These are phyloP conservation scores for Intellagama lesueurii DNA, from an alignment of 2,797 vertebrate species.

Conservation along the genomic window DNA sequence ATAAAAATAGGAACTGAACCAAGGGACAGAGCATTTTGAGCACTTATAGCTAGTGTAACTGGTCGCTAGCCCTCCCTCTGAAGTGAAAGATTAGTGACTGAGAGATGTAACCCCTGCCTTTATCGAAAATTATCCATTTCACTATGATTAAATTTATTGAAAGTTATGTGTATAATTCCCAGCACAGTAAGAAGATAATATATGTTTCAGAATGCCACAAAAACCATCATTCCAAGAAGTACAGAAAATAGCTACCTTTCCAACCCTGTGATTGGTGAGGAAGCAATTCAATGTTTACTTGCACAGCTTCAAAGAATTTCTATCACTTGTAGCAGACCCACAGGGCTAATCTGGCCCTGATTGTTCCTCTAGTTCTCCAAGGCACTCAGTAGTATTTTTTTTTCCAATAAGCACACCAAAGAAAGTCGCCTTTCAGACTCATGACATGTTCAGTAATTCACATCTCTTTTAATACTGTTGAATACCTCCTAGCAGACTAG, in stretches of 20 bases:
- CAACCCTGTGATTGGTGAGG: not conserved
- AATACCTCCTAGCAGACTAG: not conserved
- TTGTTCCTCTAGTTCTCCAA: not conserved
- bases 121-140: not conserved
- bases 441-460: not conserved
- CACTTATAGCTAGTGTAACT: not conserved
- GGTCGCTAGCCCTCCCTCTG: not conserved
- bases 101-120: not conserved
- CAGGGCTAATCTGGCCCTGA: not conserved
- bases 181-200: not conserved
- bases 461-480: not conserved
- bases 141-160: not conserved
- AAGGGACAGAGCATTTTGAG: not conserved
- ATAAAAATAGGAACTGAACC: not conserved
- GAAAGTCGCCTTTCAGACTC: not conserved
- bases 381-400: not conserved
- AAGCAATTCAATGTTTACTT: conserved; percentile 26
- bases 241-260: conserved; percentile 28
- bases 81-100: not conserved
- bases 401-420: not conserved
- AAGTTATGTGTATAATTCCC: not conserved
- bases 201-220: conserved; percentile 25
- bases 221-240: not conserved
- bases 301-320: not conserved
- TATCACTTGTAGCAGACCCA: not conserved